Evolutionary conservation across 2,113 vertebrate genomes (phyloP).

Genomic region (Dipodomys spectabilis): DNA sequence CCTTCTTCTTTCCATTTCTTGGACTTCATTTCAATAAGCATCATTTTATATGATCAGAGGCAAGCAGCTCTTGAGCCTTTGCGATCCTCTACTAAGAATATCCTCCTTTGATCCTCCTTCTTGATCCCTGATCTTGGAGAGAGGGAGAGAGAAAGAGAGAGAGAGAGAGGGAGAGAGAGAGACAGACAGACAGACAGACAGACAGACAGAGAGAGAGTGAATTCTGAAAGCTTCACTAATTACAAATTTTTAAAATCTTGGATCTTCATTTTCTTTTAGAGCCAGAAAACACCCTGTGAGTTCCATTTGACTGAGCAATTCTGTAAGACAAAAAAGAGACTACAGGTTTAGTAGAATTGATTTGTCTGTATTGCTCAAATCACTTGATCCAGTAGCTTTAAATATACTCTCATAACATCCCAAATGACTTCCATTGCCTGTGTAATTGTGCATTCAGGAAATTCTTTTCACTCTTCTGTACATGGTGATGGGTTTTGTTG

Average conservation of each 20-base stretch:
- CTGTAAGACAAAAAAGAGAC: background rate
- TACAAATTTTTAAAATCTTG: background rate
- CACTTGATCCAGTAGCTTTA: background rate
- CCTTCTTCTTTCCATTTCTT: too few relatives aligned
- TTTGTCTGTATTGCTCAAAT: background rate
- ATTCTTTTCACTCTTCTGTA: background rate
- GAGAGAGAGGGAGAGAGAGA: too few relatives aligned
- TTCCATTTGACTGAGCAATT: background rate
- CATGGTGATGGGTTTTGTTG: too few relatives aligned
- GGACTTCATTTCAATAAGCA: too few relatives aligned
- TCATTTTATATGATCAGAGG: too few relatives aligned
- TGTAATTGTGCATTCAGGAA: background rate
- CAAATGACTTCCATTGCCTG: slow-evolving; percentile 1
- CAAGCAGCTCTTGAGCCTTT: too few relatives aligned
- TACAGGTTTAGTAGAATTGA: background rate
- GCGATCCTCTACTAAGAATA: too few relatives aligned
- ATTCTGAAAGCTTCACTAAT: background rate
- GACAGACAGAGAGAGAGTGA: too few relatives aligned
- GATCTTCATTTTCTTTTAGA: background rate
- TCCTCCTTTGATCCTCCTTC: too few relatives aligned
- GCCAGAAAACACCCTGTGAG: background rate
- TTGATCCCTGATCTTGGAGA: too few relatives aligned
- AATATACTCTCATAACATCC: background rate
- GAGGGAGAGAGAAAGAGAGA: too few relatives aligned
- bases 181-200: too few relatives aligned